Evolutionary conservation across 37 sponge, comb jelly and placozoan species (phyloP).

Genomic region (Ephydatia muelleri): DNA sequence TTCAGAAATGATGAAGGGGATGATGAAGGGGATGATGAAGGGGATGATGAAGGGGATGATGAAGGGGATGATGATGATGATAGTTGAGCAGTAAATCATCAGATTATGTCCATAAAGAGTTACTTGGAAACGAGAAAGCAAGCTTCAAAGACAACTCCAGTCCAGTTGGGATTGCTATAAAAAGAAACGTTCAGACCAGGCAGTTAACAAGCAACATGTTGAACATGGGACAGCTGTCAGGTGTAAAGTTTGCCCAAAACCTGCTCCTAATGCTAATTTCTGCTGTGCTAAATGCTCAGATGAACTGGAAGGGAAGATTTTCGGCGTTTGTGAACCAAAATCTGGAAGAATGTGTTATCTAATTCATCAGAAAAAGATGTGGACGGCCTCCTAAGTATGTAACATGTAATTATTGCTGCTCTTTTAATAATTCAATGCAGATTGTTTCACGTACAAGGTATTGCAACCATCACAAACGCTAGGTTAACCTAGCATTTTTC

Average conservation of each 20-base stretch:
- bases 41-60: not conserved
- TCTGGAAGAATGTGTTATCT: not conserved
- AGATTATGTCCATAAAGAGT: not conserved
- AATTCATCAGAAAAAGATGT: constrained; percentile 1
- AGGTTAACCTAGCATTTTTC: too few relatives aligned
- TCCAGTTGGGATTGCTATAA: not conserved
- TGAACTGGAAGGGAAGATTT: not conserved
- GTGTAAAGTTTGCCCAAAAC: not conserved
- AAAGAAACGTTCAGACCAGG: constrained; percentile 1
- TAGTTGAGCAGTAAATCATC: not conserved
- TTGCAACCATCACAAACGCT: too few relatives aligned
- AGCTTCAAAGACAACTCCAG: not conserved
- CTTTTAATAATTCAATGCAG: too few relatives aligned
- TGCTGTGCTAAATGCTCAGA: not conserved
- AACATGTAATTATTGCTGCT: not conserved
- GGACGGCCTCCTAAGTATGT: not conserved
- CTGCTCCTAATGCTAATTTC: not conserved
- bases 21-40: not conserved
- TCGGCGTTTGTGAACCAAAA: not conserved
- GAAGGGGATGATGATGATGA: not conserved
- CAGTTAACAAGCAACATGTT: not conserved
- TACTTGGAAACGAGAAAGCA: not conserved
- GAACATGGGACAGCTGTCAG: not conserved
- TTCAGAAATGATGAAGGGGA: constrained; percentile 1
- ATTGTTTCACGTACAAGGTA: too few relatives aligned